Base-by-base conservation (phyloP, 2,888 invertebrate species). In the Melipona bicolor region DNA sequence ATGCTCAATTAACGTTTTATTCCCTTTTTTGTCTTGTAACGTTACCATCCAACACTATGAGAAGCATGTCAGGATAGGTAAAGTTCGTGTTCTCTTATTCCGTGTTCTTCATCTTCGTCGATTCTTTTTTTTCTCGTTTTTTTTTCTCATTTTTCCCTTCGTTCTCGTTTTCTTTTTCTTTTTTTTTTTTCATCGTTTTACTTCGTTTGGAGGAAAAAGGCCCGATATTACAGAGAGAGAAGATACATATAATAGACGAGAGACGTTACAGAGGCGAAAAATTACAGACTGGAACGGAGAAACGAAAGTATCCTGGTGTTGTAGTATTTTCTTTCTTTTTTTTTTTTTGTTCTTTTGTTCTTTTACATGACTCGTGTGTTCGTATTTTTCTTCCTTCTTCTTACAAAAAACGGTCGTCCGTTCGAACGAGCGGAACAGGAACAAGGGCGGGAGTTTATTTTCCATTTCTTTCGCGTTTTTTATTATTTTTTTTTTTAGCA, bases 1-100 rank as follows among this genome's bases (percentile, higher is more conserved):
- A 94, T 94, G 94, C 93, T 94, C 93, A 93, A 94, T 93, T 93
- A 94, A 94, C 93, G 92, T 93, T 93, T 93, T 92, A 91, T 91
- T 90, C 87, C 90, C 86, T 91, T 92, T 91, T 32, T 32, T 91
- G 90, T 92, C 90, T 83, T 87, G 89, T 92, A 93, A 93, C 93
- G 92, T 93, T 92, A 92, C 92, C 91, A 92, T 93, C 92, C 93
- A 92, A 94, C 91, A 91, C 92, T 92, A 91, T 92, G 84, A 91
- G 91, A 93, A 93, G 91, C 91, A 91, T 93, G 91, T 93, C 89
- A 89, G 92, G 89, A 91, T 90, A 90, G 91, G 91, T 91, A 91
- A 91, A 85, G 90, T 72, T 92, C 88, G 86, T 90, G 90, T 87
- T 84, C 81, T 85, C 86, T 78, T 89, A 77, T 82, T 83, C 82